These are phyloP conservation scores for Sphaeramia orbicularis DNA, from an alignment of 2,797 vertebrate genomes.

Conservation along the genomic window DNA sequence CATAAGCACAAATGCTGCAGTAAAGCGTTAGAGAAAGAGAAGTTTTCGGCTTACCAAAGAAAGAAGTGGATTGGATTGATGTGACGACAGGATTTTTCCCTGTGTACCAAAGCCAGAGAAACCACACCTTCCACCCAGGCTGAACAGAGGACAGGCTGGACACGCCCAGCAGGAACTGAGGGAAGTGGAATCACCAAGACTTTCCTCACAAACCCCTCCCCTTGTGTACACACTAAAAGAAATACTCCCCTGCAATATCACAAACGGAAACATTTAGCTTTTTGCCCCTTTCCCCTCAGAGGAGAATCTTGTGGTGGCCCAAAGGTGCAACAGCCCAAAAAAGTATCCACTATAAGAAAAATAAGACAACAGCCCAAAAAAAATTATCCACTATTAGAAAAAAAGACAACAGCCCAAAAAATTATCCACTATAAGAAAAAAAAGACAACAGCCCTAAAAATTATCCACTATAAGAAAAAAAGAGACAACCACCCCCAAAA, in stretches of 20 bases:
- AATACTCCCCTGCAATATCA: neutral
- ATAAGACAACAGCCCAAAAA: too few species aligned
- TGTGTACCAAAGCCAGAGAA: neutral
- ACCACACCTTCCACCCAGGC: slow-evolving; percentile 61
- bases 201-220: slow-evolving; percentile 54
- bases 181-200: slow-evolving; percentile 43
- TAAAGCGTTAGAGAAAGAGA: neutral
- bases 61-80: slow-evolving; percentile 15
- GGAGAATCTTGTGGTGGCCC: too few species aligned
- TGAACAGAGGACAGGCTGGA: neutral
- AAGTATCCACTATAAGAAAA: too few species aligned
- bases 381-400: too few species aligned
- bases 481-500: too few species aligned
- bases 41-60: slow-evolving; percentile 48
- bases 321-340: too few species aligned
- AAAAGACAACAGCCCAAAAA: too few species aligned
- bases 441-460: too few species aligned
- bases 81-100: slow-evolving; percentile 14
- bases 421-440: too few species aligned
- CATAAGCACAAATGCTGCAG: neutral
- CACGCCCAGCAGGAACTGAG: slow-evolving; percentile 49
- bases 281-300: too few species aligned
- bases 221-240: neutral
- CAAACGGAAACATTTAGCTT: too few species aligned
- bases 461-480: too few species aligned